Conservation (phyloP, 2,113 vertebrate genomes). For the Orycteropus afer region DNA sequence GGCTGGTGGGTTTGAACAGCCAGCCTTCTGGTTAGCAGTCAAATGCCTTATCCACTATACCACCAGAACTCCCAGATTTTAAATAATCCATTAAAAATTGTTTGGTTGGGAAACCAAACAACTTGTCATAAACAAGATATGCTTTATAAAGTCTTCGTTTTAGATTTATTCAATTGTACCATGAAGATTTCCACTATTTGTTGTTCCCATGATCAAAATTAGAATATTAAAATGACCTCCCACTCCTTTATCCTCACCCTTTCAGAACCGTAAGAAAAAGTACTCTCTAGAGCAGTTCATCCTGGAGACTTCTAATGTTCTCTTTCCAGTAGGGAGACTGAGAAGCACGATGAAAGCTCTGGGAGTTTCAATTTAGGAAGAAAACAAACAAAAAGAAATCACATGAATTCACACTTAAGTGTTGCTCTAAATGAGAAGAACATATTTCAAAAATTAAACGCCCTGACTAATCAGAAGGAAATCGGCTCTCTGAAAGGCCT, state of each 20-base stretch:
- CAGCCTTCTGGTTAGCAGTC: too few species aligned
- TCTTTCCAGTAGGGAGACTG: background rate
- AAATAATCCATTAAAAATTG: background rate
- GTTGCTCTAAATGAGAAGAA: conserved; percentile 38
- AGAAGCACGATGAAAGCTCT: background rate
- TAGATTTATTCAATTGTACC: background rate
- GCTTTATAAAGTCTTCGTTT: background rate
- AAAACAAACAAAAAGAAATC: conserved; percentile 60
- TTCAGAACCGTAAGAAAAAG: background rate
- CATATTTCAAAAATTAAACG: conserved; percentile 59
- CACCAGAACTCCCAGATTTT: too few species aligned
- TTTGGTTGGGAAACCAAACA: background rate
- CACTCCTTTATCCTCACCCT: background rate
- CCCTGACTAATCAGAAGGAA: conserved; percentile 64
- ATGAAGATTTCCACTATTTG: background rate
- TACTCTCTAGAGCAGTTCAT: background rate
- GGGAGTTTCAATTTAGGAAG: background rate
- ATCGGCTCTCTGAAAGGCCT: conserved; percentile 36
- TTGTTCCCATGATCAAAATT: background rate
- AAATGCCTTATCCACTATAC: too few species aligned
- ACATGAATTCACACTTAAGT: conserved; percentile 31
- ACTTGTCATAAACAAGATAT: background rate
- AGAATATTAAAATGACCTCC: background rate
- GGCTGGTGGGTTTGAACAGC: too few species aligned
- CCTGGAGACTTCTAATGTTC: background rate